A percentile compares a stretch with the other conserved stretches of the same genome.
These are phyloP conservation scores for Nyctibius grandis DNA, from an alignment of 2,797 vertebrate genomes.

Conservation along the genomic window DNA sequence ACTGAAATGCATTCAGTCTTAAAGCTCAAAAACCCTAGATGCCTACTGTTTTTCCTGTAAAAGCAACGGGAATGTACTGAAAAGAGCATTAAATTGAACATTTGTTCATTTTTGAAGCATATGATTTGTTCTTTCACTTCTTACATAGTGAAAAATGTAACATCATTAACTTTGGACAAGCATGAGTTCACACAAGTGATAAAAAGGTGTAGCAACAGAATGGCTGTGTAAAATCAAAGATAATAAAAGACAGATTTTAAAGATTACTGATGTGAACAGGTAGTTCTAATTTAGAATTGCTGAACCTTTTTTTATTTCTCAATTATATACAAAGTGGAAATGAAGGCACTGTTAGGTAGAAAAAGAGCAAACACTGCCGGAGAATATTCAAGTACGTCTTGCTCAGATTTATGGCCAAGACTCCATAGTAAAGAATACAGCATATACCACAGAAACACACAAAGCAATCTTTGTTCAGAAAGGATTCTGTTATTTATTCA, in stretches of 20 bases:
- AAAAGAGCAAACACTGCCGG: neutral
- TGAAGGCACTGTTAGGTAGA: neutral
- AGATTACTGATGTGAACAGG: neutral
- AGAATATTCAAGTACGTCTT: neutral
- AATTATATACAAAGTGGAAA: neutral
- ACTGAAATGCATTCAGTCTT: neutral
- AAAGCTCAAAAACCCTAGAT: neutral
- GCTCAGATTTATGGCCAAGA: slow-evolving; percentile 9
- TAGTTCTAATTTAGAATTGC: neutral
- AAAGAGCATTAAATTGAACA: neutral
- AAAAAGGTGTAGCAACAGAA: neutral
- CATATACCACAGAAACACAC: neutral
- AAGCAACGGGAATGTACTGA: neutral
- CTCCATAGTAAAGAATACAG: neutral
- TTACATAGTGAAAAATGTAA: neutral
- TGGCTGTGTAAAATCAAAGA: neutral
- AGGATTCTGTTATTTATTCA: slow-evolving; percentile 18
- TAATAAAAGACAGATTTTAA: neutral
- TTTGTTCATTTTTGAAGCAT: neutral
- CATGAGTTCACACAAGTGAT: slow-evolving; percentile 9
- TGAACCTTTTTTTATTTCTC: neutral
- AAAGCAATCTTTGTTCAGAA: slow-evolving; percentile 2
- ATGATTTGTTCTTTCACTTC: neutral
- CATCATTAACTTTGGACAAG: neutral
- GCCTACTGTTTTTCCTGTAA: neutral